A percentile compares a stretch with the other conserved stretches of the same genome.
These are phyloP conservation scores for Archilochus colubris DNA, from an alignment of 2,113 vertebrate species.

Conservation along the genomic window DNA sequence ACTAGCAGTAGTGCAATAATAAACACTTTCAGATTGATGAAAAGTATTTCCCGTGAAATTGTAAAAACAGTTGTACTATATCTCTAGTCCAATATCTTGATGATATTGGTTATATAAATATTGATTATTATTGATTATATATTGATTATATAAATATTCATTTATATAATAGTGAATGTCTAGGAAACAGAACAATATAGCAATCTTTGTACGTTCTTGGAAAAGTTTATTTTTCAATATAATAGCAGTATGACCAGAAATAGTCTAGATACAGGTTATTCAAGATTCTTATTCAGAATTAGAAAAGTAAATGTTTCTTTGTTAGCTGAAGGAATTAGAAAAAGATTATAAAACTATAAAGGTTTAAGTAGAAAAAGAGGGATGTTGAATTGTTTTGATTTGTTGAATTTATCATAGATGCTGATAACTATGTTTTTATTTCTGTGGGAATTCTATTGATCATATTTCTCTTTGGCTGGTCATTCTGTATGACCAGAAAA, in stretches of 20 bases:
- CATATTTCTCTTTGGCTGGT: not conserved
- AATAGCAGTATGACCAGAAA: fast-evolving
- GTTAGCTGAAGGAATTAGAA: not conserved
- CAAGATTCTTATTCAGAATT: not conserved
- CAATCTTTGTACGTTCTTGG: not conserved
- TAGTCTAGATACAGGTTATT: fast-evolving
- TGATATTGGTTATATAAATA: too few relatives aligned
- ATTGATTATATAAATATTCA: not conserved
- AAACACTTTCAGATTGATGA: not conserved
- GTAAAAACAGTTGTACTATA: not conserved
- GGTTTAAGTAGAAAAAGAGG: not conserved
- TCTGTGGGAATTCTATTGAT: not conserved
- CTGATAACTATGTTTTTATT: not conserved
- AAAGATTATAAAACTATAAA: not conserved
- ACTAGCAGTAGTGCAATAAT: not conserved
- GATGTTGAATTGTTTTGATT: not conserved
- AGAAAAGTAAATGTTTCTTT: not conserved
- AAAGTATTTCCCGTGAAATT: not conserved
- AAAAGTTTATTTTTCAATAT: not conserved
- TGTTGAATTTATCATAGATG: not conserved
- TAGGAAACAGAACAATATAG: not conserved
- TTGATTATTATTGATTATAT: too few relatives aligned
- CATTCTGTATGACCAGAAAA: not conserved
- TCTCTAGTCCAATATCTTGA: not conserved
- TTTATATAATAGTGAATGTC: not conserved